Evolutionary conservation across 2,113 vertebrate genomes (phyloP).

Genomic region (Tachysurus vachellii): DNA sequence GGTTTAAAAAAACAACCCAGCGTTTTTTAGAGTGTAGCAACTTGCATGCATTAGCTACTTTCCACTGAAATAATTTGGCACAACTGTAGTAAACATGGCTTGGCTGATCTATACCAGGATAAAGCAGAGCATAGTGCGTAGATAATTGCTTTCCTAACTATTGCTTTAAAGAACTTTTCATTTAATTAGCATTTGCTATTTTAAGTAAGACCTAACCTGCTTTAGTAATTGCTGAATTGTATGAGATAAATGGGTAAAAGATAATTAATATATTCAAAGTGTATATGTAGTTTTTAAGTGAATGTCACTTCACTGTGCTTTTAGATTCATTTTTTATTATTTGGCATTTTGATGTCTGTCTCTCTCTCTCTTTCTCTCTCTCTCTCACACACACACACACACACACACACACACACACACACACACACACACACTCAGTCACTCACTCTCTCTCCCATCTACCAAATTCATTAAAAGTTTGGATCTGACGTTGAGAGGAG

Average conservation of each 20-base stretch:
- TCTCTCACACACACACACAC: not conserved
- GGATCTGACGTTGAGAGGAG: conserved; percentile 17
- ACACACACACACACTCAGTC: not conserved
- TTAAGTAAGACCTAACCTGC: not conserved
- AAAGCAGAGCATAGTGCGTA: not conserved
- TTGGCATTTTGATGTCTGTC: conserved; percentile 10
- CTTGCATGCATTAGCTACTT: not conserved
- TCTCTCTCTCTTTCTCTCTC: not conserved
- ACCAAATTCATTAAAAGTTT: conserved; percentile 43
- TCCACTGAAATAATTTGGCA: not conserved
- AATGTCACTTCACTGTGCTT: not conserved
- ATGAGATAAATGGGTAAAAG: not conserved
- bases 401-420: not conserved
- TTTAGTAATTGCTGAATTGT: not conserved
- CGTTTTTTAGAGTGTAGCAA: no score
- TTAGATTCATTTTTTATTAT: conserved; percentile 5
- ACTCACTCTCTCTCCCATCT: conserved; percentile 8
- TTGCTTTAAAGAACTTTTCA: not conserved
- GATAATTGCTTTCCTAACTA: not conserved
- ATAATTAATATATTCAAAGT: not conserved
- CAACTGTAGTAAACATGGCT: not conserved
- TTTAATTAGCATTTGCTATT: not conserved
- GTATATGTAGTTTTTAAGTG: not conserved
- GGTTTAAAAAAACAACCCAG: no score
- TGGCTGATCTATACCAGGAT: not conserved